Conservation (phyloP, 1,140 invertebrate species). For the Andrena cerasifolii region DNA sequence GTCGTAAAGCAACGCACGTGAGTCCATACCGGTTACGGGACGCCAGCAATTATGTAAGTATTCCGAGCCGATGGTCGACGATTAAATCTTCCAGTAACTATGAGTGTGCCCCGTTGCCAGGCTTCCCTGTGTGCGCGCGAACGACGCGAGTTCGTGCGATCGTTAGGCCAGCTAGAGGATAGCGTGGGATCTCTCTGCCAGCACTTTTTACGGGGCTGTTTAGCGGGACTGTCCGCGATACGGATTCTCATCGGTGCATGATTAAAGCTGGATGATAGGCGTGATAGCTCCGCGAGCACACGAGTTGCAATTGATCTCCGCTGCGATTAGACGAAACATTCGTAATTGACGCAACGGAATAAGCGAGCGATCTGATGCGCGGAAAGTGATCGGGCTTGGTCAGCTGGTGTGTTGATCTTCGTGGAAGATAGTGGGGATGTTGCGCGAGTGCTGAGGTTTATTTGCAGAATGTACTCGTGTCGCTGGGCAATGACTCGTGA, state of each 20-base stretch:
- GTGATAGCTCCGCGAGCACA: not conserved
- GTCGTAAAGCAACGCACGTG: constrained; percentile 45
- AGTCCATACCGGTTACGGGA: constrained; percentile 51
- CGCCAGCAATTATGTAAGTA: constrained; percentile 59
- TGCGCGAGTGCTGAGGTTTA: too few relatives aligned
- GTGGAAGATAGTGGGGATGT: too few relatives aligned
- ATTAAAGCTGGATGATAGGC: constrained; percentile 2
- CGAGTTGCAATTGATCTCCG: too few relatives aligned
- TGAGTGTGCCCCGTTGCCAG: constrained; percentile 8
- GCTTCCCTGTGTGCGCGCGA: not conserved
- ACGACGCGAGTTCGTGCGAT: not conserved
- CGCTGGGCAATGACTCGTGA: not conserved
- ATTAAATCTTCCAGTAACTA: constrained; percentile 57
- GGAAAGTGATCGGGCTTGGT: too few relatives aligned
- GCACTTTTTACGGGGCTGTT: constrained; percentile 43
- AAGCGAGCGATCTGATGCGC: too few relatives aligned
- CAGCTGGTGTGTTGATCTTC: too few relatives aligned
- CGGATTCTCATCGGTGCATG: constrained; percentile 23
- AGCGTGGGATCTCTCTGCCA: constrained; percentile 46
- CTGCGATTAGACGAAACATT: too few relatives aligned
- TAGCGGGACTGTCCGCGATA: constrained; percentile 30
- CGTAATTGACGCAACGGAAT: too few relatives aligned
- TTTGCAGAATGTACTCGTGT: too few relatives aligned
- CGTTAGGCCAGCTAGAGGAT: constrained; percentile 37
- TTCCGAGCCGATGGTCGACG: constrained; percentile 54